These are phyloP conservation scores for Atethmia centrago DNA, from an alignment of 2,888 invertebrate species.

Conservation along the genomic window DNA sequence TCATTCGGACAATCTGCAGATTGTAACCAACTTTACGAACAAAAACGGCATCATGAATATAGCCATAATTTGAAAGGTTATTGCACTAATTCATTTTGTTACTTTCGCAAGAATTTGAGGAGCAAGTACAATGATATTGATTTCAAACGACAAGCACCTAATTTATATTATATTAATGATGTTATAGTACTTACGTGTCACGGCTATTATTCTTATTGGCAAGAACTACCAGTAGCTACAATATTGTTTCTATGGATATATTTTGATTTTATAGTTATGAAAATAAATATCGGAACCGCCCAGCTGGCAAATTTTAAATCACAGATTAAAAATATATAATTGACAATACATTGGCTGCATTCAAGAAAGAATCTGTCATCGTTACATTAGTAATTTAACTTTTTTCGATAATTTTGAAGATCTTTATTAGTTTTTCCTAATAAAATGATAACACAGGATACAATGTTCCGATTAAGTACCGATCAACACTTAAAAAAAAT, in stretches of 20 bases:
- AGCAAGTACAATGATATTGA: conserved; percentile 73
- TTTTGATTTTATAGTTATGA: conserved; percentile 68
- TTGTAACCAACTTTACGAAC: conserved; percentile 45
- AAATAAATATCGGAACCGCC: conserved; percentile 84
- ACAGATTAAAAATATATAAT: conserved; percentile 52
- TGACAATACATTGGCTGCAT: conserved; percentile 35
- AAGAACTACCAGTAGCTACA: conserved; percentile 37
- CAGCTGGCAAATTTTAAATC: conserved; percentile 83
- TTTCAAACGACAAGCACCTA: conserved; percentile 70
- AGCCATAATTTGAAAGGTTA: conserved; percentile 65
- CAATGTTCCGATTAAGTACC: not conserved
- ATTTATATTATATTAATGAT: conserved; percentile 39
- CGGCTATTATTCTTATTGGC: conserved; percentile 38
- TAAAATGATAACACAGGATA: not conserved
- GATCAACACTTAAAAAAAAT: not conserved
- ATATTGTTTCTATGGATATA: conserved; percentile 40
- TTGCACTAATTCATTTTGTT: conserved; percentile 71
- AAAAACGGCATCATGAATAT: conserved; percentile 47
- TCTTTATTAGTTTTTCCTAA: not conserved
- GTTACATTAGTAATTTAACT: not conserved
- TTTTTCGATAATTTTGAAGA: not conserved
- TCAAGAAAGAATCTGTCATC: not conserved
- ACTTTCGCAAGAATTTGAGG: conserved; percentile 73
- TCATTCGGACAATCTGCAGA: conserved; percentile 19
- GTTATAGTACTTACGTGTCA: conserved; percentile 64